Conservation (phyloP, 2,113 vertebrate species). For the Pholis gunnellus region DNA sequence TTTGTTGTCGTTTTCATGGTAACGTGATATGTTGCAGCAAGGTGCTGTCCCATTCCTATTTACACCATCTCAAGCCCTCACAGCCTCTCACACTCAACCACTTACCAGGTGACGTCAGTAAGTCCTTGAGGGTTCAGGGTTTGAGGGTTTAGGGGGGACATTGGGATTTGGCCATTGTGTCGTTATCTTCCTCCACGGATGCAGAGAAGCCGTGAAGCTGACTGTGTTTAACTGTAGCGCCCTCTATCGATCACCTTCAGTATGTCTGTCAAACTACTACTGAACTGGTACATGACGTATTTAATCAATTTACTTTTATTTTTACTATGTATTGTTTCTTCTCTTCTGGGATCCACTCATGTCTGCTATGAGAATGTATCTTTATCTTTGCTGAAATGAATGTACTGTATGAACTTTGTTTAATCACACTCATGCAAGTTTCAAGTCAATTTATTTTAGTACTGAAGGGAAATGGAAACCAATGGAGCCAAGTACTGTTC, state of each 20-base stretch:
- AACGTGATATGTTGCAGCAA: no score
- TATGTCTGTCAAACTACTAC: no score
- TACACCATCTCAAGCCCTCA: no score
- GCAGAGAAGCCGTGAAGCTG: not conserved
- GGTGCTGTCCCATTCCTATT: no score
- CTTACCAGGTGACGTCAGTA: no score
- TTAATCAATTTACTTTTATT: not conserved
- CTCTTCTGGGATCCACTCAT: not conserved
- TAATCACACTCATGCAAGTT: not conserved
- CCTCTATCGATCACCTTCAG: not conserved
- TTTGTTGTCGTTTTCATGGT: no score
- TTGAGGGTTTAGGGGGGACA: no score
- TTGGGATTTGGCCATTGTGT: not conserved
- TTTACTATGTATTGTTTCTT: not conserved
- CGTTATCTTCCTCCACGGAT: not conserved
- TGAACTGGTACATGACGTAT: not conserved
- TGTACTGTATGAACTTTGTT: not conserved
- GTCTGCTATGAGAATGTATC: not conserved
- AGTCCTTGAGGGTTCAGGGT: no score
- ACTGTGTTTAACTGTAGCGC: not conserved
- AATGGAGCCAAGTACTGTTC: not conserved
- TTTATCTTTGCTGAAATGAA: not conserved
- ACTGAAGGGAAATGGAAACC: not conserved
- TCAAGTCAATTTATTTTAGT: not conserved
- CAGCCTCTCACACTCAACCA: no score